Evolutionary conservation across 2,888 invertebrate species (phyloP).

Genomic region (Stenichneumon culpator): DNA sequence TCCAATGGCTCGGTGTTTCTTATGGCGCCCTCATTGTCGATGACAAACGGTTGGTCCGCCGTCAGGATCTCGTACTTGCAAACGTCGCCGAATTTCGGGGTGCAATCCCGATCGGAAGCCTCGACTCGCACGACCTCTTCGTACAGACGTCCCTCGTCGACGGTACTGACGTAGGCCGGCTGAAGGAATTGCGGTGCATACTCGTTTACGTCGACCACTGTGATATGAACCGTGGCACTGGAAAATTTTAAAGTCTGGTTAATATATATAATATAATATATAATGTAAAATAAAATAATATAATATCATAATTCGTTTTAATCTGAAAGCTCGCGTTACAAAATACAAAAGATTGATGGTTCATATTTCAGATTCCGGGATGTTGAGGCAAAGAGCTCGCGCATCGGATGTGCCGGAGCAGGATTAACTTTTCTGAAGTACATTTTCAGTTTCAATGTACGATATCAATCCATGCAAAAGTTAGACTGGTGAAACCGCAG

Average conservation of each 20-base stretch:
- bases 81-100: slow-evolving; percentile 97
- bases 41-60: slow-evolving; percentile 95
- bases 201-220: slow-evolving; percentile 98
- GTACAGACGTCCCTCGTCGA: slow-evolving; percentile 96
- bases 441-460: not conserved
- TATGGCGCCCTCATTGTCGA: slow-evolving; percentile 97
- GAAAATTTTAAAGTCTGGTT: slow-evolving; percentile 70
- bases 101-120: slow-evolving; percentile 97
- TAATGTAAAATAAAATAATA: too few relatives aligned
- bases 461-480: not conserved
- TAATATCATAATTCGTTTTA: too few relatives aligned
- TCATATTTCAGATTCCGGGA: too few relatives aligned
- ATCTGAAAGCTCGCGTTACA: too few relatives aligned
- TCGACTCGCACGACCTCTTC: slow-evolving; percentile 96
- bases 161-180: slow-evolving; percentile 95
- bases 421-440: not conserved
- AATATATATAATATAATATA: not conserved
- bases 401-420: not conserved
- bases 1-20: slow-evolving; percentile 97
- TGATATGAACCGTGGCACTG: slow-evolving; percentile 97
- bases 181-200: slow-evolving; percentile 97
- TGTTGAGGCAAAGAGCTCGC: too few relatives aligned
- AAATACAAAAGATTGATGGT: too few relatives aligned
- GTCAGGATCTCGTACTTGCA: slow-evolving; percentile 99
- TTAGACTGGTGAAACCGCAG: not conserved